Conservation (phyloP, 2,797 vertebrate genomes). For the Phataginus tricuspis region DNA sequence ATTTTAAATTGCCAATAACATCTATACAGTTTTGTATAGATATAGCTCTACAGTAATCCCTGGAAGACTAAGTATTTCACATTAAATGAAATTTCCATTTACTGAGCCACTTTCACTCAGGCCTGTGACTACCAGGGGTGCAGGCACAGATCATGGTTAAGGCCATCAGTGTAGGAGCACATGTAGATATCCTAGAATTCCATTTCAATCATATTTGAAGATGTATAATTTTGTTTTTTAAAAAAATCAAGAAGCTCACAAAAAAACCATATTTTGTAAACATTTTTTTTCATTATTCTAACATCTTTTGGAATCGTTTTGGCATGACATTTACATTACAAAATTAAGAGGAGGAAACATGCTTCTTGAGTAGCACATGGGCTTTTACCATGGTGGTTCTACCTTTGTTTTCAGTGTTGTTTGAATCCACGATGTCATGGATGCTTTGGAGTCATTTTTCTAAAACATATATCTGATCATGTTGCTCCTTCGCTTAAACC, state of each 20-base stretch:
- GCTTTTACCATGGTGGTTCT: not conserved
- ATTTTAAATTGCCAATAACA: conserved; percentile 35
- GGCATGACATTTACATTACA: not conserved
- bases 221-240: not conserved
- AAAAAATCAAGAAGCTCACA: not conserved
- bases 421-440: not conserved
- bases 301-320: conserved; percentile 23
- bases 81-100: conserved; percentile 30
- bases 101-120: conserved; percentile 38
- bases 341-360: not conserved
- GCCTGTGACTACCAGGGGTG: not conserved
- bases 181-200: not conserved
- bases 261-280: not conserved
- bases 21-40: not conserved
- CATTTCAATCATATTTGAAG: conserved; percentile 14
- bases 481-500: not conserved
- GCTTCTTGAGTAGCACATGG: not conserved
- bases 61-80: not conserved
- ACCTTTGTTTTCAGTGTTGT: not conserved
- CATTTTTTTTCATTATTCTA: not conserved
- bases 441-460: conserved; percentile 18
- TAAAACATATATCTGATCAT: conserved; percentile 38
- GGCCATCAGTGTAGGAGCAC: not conserved
- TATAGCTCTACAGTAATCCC: not conserved
- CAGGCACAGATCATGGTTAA: not conserved